phyloP scores from a whole-genome alignment of 37 sponge, comb jelly and placozoan species.

The Bolinopsis microptera region DNA sequence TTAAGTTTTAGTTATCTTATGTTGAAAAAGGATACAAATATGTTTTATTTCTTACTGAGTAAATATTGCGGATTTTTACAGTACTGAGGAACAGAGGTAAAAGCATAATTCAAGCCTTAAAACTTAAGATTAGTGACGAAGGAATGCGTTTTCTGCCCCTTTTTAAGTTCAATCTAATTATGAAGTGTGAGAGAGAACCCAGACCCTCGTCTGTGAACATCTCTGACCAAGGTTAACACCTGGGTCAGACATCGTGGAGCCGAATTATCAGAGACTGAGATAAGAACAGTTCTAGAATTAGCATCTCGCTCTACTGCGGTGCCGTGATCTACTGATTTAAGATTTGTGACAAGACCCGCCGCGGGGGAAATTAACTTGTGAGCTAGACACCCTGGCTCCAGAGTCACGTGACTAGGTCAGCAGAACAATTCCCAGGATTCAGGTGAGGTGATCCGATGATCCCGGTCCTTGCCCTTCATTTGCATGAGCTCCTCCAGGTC shows the following conservation, averaged over 20 bases:
- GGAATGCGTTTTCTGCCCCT: not conserved
- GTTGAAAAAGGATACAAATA: too few species aligned
- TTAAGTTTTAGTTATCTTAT: too few species aligned
- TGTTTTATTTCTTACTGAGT: too few species aligned
- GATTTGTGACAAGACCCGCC: not conserved
- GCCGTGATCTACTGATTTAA: not conserved
- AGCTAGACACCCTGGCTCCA: not conserved
- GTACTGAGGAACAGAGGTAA: too few species aligned
- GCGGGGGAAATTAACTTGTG: not conserved
- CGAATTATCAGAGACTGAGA: constrained; percentile 65
- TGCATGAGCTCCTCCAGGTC: not conserved
- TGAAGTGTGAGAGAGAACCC: not conserved
- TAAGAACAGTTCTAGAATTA: not conserved
- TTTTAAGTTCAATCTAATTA: not conserved
- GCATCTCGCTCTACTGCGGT: not conserved
- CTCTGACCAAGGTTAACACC: constrained; percentile 6
- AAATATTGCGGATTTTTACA: too few species aligned
- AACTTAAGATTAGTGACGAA: not conserved
- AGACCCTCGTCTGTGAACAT: constrained; percentile 1
- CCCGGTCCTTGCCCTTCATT: not conserved
- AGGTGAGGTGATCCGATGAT: not conserved
- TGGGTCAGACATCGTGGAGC: not conserved
- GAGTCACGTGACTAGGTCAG: not conserved
- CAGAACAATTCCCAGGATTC: not conserved
- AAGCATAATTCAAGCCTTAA: not conserved